A percentile compares a stretch with the other conserved stretches of the same genome.
Conservation (phyloP, 2,888 invertebrate genomes). For the Amaurobius ferox region DNA sequence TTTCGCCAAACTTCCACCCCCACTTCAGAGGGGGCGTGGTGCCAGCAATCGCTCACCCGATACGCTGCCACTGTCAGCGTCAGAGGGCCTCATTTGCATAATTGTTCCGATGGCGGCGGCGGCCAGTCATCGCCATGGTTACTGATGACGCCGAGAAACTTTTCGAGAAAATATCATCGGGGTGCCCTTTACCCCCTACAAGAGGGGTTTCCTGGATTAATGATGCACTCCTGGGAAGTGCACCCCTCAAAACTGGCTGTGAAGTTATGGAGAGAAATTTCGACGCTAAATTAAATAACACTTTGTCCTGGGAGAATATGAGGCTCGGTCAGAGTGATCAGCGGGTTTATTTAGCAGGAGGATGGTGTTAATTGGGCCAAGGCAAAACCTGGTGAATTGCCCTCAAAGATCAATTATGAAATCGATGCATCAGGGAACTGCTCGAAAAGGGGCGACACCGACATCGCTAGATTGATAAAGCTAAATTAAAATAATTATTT, state of each 20-base stretch:
- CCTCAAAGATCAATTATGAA: no score
- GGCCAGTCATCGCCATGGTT: conserved; percentile 61
- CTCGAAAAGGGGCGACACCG: no score
- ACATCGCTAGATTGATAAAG: no score
- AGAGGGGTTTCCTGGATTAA: conserved; percentile 41
- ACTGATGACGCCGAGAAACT: conserved; percentile 71
- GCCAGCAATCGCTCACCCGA: conserved; percentile 67
- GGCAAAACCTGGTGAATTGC: no score
- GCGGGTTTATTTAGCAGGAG: neutral
- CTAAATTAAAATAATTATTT: no score
- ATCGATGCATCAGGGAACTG: no score
- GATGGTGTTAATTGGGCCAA: neutral
- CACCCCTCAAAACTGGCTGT: neutral
- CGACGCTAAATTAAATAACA: neutral
- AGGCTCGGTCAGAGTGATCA: neutral
- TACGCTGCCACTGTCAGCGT: conserved; percentile 66
- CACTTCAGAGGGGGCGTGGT: conserved; percentile 57
- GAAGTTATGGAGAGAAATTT: neutral
- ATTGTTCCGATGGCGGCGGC: conserved; percentile 65
- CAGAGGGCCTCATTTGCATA: conserved; percentile 62
- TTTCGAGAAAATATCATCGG: conserved; percentile 39
- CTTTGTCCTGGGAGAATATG: neutral
- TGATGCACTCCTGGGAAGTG: conserved; percentile 23
- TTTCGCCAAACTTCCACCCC: conserved; percentile 56
- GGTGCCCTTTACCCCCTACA: conserved; percentile 40